Percentiles rank a stretch among this genome's conserved stretches.
Conservation (phyloP, 2,888 invertebrate species). For the Venusia cambrica region DNA sequence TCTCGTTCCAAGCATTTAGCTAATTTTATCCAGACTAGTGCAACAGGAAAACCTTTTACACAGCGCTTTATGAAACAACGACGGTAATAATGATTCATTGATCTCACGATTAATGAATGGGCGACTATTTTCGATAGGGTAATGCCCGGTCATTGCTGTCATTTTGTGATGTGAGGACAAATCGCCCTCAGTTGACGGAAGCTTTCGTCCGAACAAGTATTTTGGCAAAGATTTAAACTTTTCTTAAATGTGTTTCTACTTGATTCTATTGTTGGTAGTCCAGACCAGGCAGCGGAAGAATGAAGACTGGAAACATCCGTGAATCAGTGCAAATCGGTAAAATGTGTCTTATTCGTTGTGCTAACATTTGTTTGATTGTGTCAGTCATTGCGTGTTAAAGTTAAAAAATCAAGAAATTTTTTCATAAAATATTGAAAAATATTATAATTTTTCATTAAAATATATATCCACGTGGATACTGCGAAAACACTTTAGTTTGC, state of each 20-base stretch:
- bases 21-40: constrained; percentile 28
- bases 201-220: constrained; percentile 58
- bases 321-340: constrained; percentile 67
- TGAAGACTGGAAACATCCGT: constrained; percentile 58
- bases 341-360: constrained; percentile 29
- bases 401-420: too few relatives aligned
- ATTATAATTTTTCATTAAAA: too few relatives aligned
- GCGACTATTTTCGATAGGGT: constrained; percentile 47
- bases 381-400: too few relatives aligned
- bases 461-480: too few relatives aligned
- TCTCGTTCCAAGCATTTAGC: constrained; percentile 9
- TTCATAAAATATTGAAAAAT: too few relatives aligned
- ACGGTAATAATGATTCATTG: constrained; percentile 45
- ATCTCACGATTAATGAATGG: constrained; percentile 43
- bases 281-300: constrained; percentile 56
- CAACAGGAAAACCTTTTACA: constrained; percentile 29
- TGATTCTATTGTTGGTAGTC: constrained; percentile 54
- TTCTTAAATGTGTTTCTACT: constrained; percentile 51
- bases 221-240: constrained; percentile 62
- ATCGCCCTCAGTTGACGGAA: constrained; percentile 45
- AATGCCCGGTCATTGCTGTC: constrained; percentile 46
- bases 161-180: constrained; percentile 37
- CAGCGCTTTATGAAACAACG: constrained; percentile 29
- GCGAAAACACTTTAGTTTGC: too few relatives aligned
- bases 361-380: too few relatives aligned